Conservation (phyloP, 2,113 vertebrate species). For the Callaeas wilsoni region DNA sequence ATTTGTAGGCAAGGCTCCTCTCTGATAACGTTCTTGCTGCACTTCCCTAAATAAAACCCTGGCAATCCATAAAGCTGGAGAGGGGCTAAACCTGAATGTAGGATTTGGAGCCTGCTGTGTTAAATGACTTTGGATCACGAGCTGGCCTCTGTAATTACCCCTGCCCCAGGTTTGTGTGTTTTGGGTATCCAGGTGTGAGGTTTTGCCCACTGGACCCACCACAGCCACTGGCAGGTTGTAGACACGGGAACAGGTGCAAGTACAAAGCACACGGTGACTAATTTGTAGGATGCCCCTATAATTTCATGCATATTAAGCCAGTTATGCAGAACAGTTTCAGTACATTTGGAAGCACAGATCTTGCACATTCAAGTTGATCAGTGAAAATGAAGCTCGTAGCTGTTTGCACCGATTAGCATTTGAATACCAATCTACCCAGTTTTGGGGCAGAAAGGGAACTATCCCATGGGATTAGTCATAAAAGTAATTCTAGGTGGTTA, state of each 20-base stretch:
- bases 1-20: background rate
- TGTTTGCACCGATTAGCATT: conserved; percentile 23
- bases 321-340: conserved; percentile 33
- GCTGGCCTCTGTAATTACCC: background rate
- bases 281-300: conserved; percentile 41
- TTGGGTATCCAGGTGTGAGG: background rate
- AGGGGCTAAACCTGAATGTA: background rate
- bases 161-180: background rate
- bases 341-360: conserved; percentile 9
- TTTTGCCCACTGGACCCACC: background rate
- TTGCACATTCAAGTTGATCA: background rate
- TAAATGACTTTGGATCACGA: rapidly evolving
- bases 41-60: background rate
- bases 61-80: background rate
- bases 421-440: background rate
- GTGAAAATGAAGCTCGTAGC: background rate
- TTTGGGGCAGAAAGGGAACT: conserved; percentile 10
- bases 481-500: background rate
- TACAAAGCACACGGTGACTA: background rate
- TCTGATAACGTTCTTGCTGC: background rate
- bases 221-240: background rate
- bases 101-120: background rate
- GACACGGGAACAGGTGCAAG: background rate
- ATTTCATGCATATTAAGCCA: conserved; percentile 44
- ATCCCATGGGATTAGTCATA: background rate